Evolutionary conservation across 1,140 invertebrate species (phyloP), one percentile per base, ranked within the genome.

Genomic region (Chelonus insularis): DNA sequence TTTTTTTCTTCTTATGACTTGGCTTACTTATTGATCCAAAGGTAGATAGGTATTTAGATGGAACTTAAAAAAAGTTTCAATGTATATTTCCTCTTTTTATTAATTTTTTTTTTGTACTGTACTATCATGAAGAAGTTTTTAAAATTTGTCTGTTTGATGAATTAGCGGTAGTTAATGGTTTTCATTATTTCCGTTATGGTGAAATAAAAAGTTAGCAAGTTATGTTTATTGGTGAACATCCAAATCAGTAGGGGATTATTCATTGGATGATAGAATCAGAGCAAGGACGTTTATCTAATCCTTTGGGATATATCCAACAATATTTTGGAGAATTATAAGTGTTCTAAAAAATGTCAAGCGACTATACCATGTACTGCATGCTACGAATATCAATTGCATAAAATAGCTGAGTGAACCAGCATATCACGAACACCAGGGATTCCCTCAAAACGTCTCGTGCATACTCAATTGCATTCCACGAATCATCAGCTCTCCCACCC

Each of bases 391-490:
- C 25, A 29, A 16, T 34, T 9, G 23, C n/a, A 18, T 21, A 21
- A 34, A 51, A 51, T 34, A 23, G 12, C 29, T n/a, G 34, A 51
- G 25, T 51, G 7, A 18, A 48, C 36, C 36, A 11, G 36, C 36
- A 39, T 25, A 18, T 8, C 20, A 51, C 25, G 12, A 51, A 51
- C 16, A 16, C 48, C 25, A 12, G 29, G 48, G 29, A 51, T 51
- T 51, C 29, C 12, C 48, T 23, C 18, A 43, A 16, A 14, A 51
- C 25, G 29, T 34, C 23, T 34, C 48, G 48, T 51, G 48, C 48
- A 51, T 51, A 51, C 29, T 34, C 25, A 51, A 32, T 34, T 14
- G 29, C 48, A 51, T 51, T 34, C 29, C 48, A 29, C 12, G 12
- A 21, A 51, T 51, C 48, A 51, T 51, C 16, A 14, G n/a, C n/a